These are phyloP conservation scores for Tachysurus vachellii DNA, from an alignment of 2,113 vertebrate species.

Conservation along the genomic window DNA sequence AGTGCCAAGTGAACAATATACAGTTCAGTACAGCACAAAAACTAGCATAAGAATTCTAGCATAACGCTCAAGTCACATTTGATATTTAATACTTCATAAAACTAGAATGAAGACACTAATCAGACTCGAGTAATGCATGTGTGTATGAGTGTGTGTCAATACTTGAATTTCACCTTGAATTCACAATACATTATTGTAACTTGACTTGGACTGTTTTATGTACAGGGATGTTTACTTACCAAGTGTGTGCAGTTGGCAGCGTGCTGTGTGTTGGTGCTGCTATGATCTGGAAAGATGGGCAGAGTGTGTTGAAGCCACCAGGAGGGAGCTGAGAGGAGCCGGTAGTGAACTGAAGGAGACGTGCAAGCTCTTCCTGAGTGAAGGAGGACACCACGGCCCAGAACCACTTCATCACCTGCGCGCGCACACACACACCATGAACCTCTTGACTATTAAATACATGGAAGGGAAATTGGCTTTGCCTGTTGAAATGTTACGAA, in stretches of 20 bases:
- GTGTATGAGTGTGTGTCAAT: background rate
- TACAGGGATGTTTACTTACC: conserved; percentile 72
- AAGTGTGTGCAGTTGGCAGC: conserved; percentile 97
- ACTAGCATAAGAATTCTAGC: background rate
- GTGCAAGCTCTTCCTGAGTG: conserved; percentile 95
- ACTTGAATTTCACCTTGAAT: background rate
- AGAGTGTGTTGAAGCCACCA: conserved; percentile 94
- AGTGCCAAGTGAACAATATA: background rate
- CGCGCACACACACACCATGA: background rate
- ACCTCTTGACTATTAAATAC: no score
- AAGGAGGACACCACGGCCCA: conserved; percentile 98
- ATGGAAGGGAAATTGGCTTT: no score
- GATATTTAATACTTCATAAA: background rate
- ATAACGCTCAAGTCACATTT: background rate
- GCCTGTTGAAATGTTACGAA: background rate
- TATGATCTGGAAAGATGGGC: conserved; percentile 98
- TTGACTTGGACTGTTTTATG: background rate
- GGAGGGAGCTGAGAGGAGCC: conserved; percentile 96
- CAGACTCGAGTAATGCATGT: background rate
- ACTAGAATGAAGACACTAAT: background rate
- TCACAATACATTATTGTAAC: background rate
- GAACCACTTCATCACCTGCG: conserved; percentile 98
- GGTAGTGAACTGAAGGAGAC: conserved; percentile 96
- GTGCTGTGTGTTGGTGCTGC: conserved; percentile 95
- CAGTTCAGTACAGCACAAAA: background rate